Evolutionary conservation across 2,113 vertebrate species (phyloP), one percentile per base, ranked within the genome.

Genomic region (Polyodon spathula): DNA sequence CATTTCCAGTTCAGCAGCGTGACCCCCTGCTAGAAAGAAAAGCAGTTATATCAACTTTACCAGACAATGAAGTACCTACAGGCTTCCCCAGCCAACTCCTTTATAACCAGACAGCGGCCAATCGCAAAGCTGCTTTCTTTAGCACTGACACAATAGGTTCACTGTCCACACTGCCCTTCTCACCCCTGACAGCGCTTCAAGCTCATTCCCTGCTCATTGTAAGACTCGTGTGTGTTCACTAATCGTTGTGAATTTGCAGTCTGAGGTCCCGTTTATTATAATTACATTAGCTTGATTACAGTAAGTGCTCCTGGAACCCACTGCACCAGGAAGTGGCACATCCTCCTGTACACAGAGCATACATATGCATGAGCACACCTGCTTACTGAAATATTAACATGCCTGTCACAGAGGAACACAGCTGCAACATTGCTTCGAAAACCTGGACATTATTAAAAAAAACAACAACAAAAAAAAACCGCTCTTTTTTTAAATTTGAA

Each of bases 41-140:
- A 83, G 78, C 81, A 83, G 85, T 84, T 79, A 82, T 85, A 80
- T 83, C 78, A 87, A 86, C 83, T 87, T 86, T 84, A 85, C 76
- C 74, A 81, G 82, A 88, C 83, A 85, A 86, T 81, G 78, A 77
- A 82, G 78, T 78, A 81, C 79, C 73, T 84, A 81, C 73, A 73
- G 72, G 69, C 75, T 86, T 82, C 79, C 76, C 80, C 76, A 82
- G 84, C 82, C 77, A 80, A 84, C 82, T 75, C 75, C 85, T 86
- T 88, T 88, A 86, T 86, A 89, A 86, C 78, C 86, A 85, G 79
- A 84, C 79, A 82, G 84, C 80, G 81, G 80, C 86, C 88, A 89
- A 89, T 90, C 82, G 71, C 80, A 75, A 79, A 73, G 75, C 83
- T 81, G 72, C 83, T 81, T 83, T 85, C 78, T 80, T 70, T 76